Percentiles rank a stretch among this genome's conserved stretches.
Conservation (phyloP, 2,797 vertebrate species). For the Rhadinocentrus ornatus region DNA sequence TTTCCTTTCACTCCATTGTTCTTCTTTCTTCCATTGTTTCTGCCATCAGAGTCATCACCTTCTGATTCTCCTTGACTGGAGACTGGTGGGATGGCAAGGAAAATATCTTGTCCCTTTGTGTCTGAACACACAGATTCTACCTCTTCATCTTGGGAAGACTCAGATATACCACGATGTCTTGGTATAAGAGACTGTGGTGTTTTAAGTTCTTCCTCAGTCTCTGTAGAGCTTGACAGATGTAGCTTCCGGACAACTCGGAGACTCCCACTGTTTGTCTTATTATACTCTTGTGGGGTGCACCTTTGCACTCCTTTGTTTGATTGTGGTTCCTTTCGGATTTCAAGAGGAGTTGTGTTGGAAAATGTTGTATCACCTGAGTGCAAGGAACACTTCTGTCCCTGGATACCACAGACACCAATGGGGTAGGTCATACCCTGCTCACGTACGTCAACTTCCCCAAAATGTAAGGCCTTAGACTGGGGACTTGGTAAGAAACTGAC, state of each 20-base stretch:
- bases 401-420: slow-evolving; percentile 78
- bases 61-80: slow-evolving; percentile 81
- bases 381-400: slow-evolving; percentile 80
- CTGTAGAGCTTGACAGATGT: slow-evolving; percentile 74
- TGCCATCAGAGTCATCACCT: slow-evolving; percentile 68
- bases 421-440: slow-evolving; percentile 80
- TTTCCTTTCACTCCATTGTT: slow-evolving; percentile 54
- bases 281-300: slow-evolving; percentile 48
- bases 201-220: slow-evolving; percentile 72
- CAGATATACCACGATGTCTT: slow-evolving; percentile 56
- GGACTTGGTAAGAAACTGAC: slow-evolving; percentile 65
- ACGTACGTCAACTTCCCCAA: slow-evolving; percentile 74
- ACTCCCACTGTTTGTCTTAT: slow-evolving; percentile 59
- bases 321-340: slow-evolving; percentile 73
- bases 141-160: slow-evolving; percentile 82
- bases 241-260: slow-evolving; percentile 75
- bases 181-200: slow-evolving; percentile 48
- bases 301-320: slow-evolving; percentile 51
- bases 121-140: slow-evolving; percentile 73
- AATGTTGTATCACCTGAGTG: slow-evolving; percentile 75
- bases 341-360: slow-evolving; percentile 66
- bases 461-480: slow-evolving; percentile 51
- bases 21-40: slow-evolving; percentile 49
- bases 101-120: slow-evolving; percentile 70
- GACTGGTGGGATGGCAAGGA: slow-evolving; percentile 73